Evolutionary conservation across 2,888 invertebrate species (phyloP), one percentile per base, ranked within the genome.

Genomic region (Tetragonula carbonaria): DNA sequence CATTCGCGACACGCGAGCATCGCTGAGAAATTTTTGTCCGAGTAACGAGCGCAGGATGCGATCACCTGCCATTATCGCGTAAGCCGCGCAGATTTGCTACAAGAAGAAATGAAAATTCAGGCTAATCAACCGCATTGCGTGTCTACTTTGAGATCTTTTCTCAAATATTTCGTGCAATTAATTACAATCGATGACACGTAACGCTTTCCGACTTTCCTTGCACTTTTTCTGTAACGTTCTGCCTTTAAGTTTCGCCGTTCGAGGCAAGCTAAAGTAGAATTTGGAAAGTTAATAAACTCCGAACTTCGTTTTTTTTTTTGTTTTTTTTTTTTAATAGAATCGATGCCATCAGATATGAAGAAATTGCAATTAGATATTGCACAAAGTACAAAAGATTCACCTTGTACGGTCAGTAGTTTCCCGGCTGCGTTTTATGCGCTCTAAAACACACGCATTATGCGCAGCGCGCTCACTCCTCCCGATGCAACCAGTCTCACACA

Each of bases 1-100:
- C 94, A 94, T 94, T 94, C 93, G 92, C 91, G 92, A 94, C 94
- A 94, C 94, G 94, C 94, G 92, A 94, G 91, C 91, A 83, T 78
- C 82, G 91, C 82, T 85, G 94, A 80, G 89, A 91, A 94, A 94
- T 89, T 94, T 67, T 94, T 93, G 94, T 94, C 94, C 86, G 78
- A 23, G 23, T 1, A 2, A 21, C 18, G 5, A 28, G 38, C 63
- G 72, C 70, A 65, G 74, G 72, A 87, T 82, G 83, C 67, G 33
- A 66, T 63, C 72, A 38, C 66, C 76, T 68, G 50, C 74, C 82
- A 80, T 84, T 77, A 79, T 62, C 68, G 65, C 57, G 23, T 67
- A 55, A 78, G 21, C 53, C 75, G 13, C 23, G 65, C 23, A 59
- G 72, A 65, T 18, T 62, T 0, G 38, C 23, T 13, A 0, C 23